phyloP scores from a whole-genome alignment of 2,113 vertebrate genomes.

The Sorex fumeus region DNA sequence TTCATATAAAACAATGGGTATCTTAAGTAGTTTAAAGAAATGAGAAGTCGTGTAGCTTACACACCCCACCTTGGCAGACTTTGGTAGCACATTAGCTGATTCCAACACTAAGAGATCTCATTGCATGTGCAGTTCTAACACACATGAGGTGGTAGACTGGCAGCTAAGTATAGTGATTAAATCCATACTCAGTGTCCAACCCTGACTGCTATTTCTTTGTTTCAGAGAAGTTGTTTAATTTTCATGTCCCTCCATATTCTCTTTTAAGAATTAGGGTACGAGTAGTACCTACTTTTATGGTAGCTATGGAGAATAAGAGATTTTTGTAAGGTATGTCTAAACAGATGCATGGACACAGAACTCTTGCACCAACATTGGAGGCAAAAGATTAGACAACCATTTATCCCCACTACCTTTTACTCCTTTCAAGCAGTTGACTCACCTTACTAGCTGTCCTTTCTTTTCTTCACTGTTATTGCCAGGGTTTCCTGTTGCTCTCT shows the following conservation, averaged over 20 bases:
- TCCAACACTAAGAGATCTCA: background rate
- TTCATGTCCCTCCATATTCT: background rate
- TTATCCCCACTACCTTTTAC: background rate
- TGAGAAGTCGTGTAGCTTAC: background rate
- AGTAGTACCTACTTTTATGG: background rate
- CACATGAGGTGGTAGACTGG: accelerated
- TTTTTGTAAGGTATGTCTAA: background rate
- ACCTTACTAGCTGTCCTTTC: background rate
- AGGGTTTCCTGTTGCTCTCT: background rate
- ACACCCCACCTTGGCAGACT: background rate
- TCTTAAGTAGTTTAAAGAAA: slow-evolving; percentile 10
- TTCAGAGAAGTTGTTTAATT: background rate
- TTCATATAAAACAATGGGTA: background rate
- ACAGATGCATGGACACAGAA: background rate
- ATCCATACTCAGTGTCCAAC: background rate
- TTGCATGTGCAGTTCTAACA: background rate
- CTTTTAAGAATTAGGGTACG: background rate
- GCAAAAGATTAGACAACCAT: background rate
- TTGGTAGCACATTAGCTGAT: background rate
- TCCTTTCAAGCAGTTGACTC: background rate
- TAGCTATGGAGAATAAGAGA: background rate
- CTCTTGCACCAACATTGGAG: background rate
- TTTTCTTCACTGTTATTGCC: background rate
- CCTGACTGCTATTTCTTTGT: background rate
- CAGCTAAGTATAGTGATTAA: background rate